Percentiles rank a stretch among this genome's conserved stretches.
Conservation (phyloP, 1,140 invertebrate genomes). For the Fopius arisanus region DNA sequence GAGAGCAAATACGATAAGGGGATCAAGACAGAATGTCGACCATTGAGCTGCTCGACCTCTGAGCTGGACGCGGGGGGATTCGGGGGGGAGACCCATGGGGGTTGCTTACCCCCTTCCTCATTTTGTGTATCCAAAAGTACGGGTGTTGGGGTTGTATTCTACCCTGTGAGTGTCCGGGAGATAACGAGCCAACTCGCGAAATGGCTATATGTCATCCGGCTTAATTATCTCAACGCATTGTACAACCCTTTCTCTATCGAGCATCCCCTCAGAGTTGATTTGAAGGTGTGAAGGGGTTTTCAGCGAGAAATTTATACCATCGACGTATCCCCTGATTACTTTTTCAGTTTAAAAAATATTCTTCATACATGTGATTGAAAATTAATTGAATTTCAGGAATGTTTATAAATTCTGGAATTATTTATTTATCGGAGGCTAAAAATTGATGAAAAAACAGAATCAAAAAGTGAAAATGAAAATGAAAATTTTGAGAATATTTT, state of each 20-base stretch:
- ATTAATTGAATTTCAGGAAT: no score
- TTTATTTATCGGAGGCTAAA: no score
- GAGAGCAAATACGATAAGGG: slow-evolving; percentile 37
- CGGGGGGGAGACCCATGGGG: slow-evolving; percentile 41
- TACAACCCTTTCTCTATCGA: slow-evolving; percentile 40
- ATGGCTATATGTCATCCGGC: slow-evolving; percentile 63
- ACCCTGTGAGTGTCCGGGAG: slow-evolving; percentile 51
- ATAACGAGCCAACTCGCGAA: slow-evolving; percentile 67
- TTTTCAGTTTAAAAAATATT: neutral
- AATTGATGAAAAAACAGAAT: no score
- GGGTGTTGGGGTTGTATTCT: slow-evolving; percentile 47
- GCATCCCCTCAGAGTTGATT: neutral
- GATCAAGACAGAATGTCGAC: slow-evolving; percentile 45
- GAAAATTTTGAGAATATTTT: no score
- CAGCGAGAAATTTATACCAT: neutral
- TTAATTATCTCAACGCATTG: slow-evolving; percentile 65
- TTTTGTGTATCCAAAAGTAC: slow-evolving; percentile 58
- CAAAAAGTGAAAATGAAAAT: no score
- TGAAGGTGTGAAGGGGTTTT: neutral
- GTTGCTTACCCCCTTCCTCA: slow-evolving; percentile 44
- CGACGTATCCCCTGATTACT: neutral
- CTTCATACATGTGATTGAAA: no score
- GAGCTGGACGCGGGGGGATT: slow-evolving; percentile 38
- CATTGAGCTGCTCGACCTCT: slow-evolving; percentile 65
- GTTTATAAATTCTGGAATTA: no score